Evolutionary conservation across 1,140 invertebrate species (phyloP).

Genomic region (Cherax destructor): DNA sequence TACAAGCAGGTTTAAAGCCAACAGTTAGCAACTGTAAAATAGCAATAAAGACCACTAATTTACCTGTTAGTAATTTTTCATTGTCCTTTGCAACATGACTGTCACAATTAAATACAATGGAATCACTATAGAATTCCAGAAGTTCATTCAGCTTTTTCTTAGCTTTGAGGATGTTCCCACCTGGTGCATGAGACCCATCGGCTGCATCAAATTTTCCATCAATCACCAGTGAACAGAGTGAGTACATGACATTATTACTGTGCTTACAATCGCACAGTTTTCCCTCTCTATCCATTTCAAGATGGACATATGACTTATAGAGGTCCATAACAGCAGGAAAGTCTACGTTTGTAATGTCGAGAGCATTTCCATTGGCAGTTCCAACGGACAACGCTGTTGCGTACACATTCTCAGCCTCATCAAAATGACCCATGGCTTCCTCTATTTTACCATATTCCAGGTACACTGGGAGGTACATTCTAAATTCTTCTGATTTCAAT

Average conservation of each 20-base stretch:
- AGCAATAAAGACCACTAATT: constrained; percentile 43
- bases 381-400: constrained; percentile 74
- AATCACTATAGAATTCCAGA: constrained; percentile 19
- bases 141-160: constrained; percentile 59
- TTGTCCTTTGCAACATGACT: background rate
- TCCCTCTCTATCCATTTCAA: constrained; percentile 40
- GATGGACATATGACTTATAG: constrained; percentile 39
- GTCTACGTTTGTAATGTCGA: constrained; percentile 42
- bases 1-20: constrained; percentile 60
- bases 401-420: constrained; percentile 74
- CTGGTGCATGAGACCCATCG: constrained; percentile 29
- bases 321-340: constrained; percentile 48
- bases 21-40: constrained; percentile 58
- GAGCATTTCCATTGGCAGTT: constrained; percentile 33
- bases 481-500: constrained; percentile 75
- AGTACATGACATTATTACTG: constrained; percentile 40
- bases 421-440: constrained; percentile 72
- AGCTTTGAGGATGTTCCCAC: constrained; percentile 43
- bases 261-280: constrained; percentile 18
- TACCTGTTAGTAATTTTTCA: constrained; percentile 29
- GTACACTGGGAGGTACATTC: constrained; percentile 76
- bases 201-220: constrained; percentile 47
- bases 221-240: constrained; percentile 45
- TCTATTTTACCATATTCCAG: constrained; percentile 75
- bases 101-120: background rate